These are phyloP conservation scores for Drosophila lacicola DNA, from an alignment of 2,888 invertebrate species.

Conservation along the genomic window DNA sequence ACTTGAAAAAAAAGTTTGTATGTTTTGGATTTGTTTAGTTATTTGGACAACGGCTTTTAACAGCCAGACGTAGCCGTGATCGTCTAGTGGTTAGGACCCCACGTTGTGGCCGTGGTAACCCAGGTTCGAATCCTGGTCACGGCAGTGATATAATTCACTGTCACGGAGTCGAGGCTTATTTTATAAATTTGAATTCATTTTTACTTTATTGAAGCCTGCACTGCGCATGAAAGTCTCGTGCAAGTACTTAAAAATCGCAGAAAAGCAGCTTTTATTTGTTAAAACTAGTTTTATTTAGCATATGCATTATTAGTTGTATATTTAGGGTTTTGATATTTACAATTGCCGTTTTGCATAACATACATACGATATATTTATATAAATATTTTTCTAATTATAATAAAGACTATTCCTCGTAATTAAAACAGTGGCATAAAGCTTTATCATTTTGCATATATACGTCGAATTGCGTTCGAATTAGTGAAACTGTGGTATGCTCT, in stretches of 20 bases:
- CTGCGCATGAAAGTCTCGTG: too few species aligned
- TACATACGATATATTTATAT: slow-evolving; percentile 56
- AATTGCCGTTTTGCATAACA: slow-evolving; percentile 61
- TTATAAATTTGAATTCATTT: slow-evolving; percentile 3
- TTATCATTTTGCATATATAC: slow-evolving; percentile 41
- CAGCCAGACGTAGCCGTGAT: slow-evolving; percentile 60
- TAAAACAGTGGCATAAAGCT: slow-evolving; percentile 66
- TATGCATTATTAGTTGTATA: slow-evolving; percentile 50
- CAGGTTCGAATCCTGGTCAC: slow-evolving; percentile 72
- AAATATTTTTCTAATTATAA: slow-evolving; percentile 61
- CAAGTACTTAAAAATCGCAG: too few species aligned
- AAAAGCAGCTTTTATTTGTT: not conserved
- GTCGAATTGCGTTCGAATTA: slow-evolving; percentile 35
- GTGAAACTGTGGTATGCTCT: slow-evolving; percentile 21
- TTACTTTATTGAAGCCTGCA: too few species aligned
- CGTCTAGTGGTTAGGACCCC: slow-evolving; percentile 75
- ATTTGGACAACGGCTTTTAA: rapidly evolving
- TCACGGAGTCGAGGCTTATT: slow-evolving; percentile 46
- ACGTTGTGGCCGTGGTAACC: slow-evolving; percentile 72
- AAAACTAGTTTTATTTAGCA: slow-evolving; percentile 1
- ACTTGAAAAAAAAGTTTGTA: not conserved
- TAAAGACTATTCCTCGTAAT: slow-evolving; percentile 70
- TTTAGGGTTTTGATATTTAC: slow-evolving; percentile 72
- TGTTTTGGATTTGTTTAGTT: slow-evolving; percentile 1
- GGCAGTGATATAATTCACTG: slow-evolving; percentile 62